Conservation (phyloP, 2,888 invertebrate species). For the Rugalucina vietnamica region DNA sequence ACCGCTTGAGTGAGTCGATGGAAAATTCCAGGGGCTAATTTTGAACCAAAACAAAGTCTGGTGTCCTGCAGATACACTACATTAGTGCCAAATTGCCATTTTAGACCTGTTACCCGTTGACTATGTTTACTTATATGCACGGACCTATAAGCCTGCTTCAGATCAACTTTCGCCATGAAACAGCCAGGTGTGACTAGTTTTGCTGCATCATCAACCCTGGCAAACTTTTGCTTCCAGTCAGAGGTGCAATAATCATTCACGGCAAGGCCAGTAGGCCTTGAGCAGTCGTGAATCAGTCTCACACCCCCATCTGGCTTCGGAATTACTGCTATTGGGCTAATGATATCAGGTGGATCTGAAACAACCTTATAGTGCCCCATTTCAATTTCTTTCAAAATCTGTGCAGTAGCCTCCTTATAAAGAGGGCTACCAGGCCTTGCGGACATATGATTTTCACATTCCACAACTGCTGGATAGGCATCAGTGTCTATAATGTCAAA, state of each 20-base stretch:
- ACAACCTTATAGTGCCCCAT: slow-evolving; percentile 24
- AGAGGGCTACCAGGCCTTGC: neutral
- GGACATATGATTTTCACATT: neutral
- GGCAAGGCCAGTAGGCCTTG: neutral
- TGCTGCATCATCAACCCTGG: slow-evolving; percentile 30
- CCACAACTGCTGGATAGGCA: neutral
- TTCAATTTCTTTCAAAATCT: slow-evolving; percentile 24
- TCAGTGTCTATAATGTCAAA: slow-evolving; percentile 14
- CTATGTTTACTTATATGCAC: slow-evolving; percentile 33
- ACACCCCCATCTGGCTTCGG: slow-evolving; percentile 35
- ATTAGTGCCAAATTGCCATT: neutral
- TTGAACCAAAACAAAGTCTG: neutral
- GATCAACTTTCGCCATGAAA: slow-evolving; percentile 42
- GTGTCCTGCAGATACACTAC: neutral
- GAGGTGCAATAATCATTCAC: slow-evolving; percentile 27
- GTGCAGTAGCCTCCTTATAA: slow-evolving; percentile 4
- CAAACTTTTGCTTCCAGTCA: slow-evolving; percentile 9
- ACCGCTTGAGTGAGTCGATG: neutral
- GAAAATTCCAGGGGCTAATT: neutral
- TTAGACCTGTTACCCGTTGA: neutral
- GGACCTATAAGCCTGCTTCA: slow-evolving; percentile 35
- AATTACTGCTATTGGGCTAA: slow-evolving; percentile 28
- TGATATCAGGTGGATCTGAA: neutral
- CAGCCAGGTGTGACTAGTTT: slow-evolving; percentile 11
- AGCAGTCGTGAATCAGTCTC: slow-evolving; percentile 31